Conservation (phyloP, 2,888 invertebrate genomes). For the Diadegma fenestrale region DNA sequence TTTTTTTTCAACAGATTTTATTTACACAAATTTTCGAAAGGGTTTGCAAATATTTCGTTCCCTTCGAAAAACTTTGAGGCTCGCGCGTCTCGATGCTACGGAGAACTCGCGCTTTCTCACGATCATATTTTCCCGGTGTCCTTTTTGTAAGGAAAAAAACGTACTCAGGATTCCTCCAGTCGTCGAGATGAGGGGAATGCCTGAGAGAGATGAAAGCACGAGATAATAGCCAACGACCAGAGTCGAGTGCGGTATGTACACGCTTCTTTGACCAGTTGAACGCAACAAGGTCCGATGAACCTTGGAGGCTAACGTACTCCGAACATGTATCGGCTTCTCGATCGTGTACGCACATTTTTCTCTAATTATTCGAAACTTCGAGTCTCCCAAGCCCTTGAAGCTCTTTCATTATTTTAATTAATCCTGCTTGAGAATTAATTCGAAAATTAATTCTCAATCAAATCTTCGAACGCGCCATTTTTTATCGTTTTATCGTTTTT, state of each 20-base stretch:
- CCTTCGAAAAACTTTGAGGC: not conserved
- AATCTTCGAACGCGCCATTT: not conserved
- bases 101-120: not conserved
- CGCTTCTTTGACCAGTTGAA: conserved; percentile 48
- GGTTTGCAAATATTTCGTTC: not conserved
- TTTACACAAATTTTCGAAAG: not conserved
- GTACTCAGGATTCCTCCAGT: conserved; percentile 26
- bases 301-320: conserved; percentile 82
- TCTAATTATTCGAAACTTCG: not conserved
- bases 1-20: not conserved
- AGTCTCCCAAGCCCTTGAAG: not conserved
- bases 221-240: conserved; percentile 46
- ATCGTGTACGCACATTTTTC: not conserved
- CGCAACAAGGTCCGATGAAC: conserved; percentile 78
- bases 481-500: not conserved
- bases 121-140: conserved; percentile 8
- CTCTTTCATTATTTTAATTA: not conserved
- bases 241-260: conserved; percentile 43
- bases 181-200: conserved; percentile 46
- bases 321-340: conserved; percentile 14
- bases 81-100: not conserved
- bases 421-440: not conserved
- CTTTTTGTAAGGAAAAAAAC: conserved; percentile 19
- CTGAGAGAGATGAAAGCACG: conserved; percentile 43
- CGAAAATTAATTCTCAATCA: not conserved